These are phyloP conservation scores for Rhea americana DNA, from an alignment of 2,113 vertebrate genomes.

Conservation along the genomic window DNA sequence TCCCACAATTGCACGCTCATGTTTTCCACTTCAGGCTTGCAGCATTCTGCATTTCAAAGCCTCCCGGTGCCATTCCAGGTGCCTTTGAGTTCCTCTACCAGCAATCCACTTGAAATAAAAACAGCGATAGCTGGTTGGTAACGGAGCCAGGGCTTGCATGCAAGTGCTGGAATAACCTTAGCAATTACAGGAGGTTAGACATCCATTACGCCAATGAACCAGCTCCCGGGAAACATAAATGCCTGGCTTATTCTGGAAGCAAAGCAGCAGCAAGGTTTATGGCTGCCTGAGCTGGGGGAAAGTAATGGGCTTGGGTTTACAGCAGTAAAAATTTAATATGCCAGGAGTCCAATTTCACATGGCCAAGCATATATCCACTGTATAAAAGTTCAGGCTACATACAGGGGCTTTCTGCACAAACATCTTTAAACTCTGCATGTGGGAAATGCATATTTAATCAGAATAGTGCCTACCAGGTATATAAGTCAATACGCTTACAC, in stretches of 20 bases:
- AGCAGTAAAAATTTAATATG: background rate
- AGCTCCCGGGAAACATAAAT: slow-evolving; percentile 27
- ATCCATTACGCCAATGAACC: slow-evolving; percentile 1
- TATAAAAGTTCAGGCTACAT: rapidly evolving
- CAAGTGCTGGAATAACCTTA: background rate
- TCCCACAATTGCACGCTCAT: background rate
- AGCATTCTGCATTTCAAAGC: background rate
- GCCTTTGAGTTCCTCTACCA: background rate
- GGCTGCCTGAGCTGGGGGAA: background rate
- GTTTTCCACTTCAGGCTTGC: rapidly evolving
- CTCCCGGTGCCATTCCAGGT: background rate
- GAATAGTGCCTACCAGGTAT: background rate
- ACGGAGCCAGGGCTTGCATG: background rate
- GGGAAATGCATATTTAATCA: background rate
- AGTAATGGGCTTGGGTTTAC: background rate
- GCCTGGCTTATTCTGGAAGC: background rate
- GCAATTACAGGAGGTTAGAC: slow-evolving; percentile 13
- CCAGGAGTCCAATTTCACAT: background rate
- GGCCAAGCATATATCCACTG: background rate
- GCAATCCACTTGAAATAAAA: background rate
- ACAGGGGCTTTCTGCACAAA: rapidly evolving
- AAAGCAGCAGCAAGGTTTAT: background rate
- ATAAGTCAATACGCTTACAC: background rate
- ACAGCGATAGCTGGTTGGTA: background rate
- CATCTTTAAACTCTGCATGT: background rate